These are phyloP conservation scores for Patella depressa DNA, from an alignment of 2,888 invertebrate species.

Conservation along the genomic window DNA sequence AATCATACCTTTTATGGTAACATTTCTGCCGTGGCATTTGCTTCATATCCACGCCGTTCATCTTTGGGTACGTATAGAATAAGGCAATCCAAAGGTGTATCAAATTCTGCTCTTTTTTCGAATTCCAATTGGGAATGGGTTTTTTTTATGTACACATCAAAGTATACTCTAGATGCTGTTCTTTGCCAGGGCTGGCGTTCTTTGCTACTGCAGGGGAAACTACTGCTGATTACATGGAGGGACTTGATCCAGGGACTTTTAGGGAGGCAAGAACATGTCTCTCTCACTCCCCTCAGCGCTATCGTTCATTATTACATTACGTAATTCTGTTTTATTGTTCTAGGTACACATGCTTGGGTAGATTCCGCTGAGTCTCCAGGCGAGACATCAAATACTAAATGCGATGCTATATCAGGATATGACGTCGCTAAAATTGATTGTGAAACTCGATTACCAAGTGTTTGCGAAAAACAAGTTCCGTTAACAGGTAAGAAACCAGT, in stretches of 20 bases:
- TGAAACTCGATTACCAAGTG: not conserved
- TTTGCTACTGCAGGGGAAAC: too few species aligned
- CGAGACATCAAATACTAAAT: not conserved
- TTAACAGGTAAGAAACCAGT: not conserved
- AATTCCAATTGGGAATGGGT: too few species aligned
- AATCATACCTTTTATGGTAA: slow-evolving; percentile 36
- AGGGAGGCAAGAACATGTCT: too few species aligned
- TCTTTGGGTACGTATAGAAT: not conserved
- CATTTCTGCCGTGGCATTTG: slow-evolving; percentile 24
- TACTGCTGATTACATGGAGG: too few species aligned
- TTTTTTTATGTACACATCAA: too few species aligned
- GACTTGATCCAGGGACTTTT: too few species aligned
- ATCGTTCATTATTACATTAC: too few species aligned
- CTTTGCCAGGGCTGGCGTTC: too few species aligned
- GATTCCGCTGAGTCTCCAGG: not conserved
- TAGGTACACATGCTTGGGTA: slow-evolving; percentile 7
- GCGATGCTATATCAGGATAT: not conserved
- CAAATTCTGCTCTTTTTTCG: too few species aligned
- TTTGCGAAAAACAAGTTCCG: not conserved
- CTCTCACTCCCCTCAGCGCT: too few species aligned
- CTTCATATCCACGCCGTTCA: not conserved
- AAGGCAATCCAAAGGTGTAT: too few species aligned
- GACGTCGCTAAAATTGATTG: not conserved
- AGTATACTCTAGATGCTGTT: too few species aligned
- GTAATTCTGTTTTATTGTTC: not conserved